Conservation (phyloP, 1,140 invertebrate genomes). For the Orchesella cincta region DNA sequence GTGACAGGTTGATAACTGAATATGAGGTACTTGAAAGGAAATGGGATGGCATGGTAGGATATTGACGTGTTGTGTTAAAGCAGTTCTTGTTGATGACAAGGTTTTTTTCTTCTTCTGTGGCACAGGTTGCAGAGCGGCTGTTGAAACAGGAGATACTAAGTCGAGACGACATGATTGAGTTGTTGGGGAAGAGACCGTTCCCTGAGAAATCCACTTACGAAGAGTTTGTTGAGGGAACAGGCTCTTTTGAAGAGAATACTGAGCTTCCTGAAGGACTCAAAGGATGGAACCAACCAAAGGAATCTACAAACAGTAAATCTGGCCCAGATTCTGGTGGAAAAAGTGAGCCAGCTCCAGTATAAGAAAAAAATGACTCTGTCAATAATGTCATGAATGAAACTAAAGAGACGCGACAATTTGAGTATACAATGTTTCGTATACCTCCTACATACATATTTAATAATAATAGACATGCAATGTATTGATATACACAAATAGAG, state of each 20-base stretch:
- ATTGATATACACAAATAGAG: too few relatives aligned
- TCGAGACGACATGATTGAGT: slow-evolving; percentile 96
- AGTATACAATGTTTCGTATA: neutral
- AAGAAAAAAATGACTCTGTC: neutral
- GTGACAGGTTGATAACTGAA: too few relatives aligned
- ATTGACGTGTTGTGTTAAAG: too few relatives aligned
- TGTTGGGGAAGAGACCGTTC: slow-evolving; percentile 92
- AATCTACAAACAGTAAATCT: neutral
- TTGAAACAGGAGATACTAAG: slow-evolving; percentile 94
- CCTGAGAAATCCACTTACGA: slow-evolving; percentile 99
- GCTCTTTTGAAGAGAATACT: slow-evolving; percentile 96
- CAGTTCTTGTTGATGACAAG: neutral
- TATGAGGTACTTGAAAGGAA: too few relatives aligned
- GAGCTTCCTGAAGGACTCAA: slow-evolving; percentile 91
- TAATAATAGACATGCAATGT: neutral
- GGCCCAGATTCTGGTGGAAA: slow-evolving; percentile 5
- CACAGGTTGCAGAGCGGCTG: slow-evolving; percentile 85
- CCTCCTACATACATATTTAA: neutral
- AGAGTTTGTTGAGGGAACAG: slow-evolving; percentile 98
- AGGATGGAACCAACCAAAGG: slow-evolving; percentile 81
- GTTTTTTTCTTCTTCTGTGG: neutral
- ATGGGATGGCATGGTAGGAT: too few relatives aligned
- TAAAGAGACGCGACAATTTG: neutral
- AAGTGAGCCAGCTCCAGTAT: neutral
- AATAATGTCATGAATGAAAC: neutral